Evolutionary conservation across 2,888 invertebrate species (phyloP).

Genomic region (Pristionchus exspectatus): DNA sequence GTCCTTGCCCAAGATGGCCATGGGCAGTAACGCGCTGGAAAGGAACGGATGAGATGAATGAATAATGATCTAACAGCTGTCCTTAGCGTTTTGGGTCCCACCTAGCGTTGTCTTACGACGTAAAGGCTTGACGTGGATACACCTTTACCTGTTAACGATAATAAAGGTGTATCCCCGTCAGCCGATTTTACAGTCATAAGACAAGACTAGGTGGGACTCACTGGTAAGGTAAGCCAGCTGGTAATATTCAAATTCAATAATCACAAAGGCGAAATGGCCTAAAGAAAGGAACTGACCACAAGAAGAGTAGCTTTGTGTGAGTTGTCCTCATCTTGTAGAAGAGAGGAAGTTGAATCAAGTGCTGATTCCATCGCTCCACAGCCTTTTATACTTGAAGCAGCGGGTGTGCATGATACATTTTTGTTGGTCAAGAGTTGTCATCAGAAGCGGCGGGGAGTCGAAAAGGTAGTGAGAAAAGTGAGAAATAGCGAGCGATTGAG

Average conservation of each 20-base stretch:
- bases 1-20: neutral
- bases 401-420: constrained; percentile 1
- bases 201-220: too few relatives aligned
- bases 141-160: too few relatives aligned
- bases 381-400: neutral
- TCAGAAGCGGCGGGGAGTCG: neutral
- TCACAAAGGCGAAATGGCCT: too few relatives aligned
- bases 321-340: neutral
- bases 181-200: too few relatives aligned
- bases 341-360: constrained; percentile 34
- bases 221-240: too few relatives aligned
- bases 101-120: too few relatives aligned
- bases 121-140: too few relatives aligned
- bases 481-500: neutral
- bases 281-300: neutral
- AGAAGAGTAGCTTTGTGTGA: neutral
- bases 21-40: constrained; percentile 1
- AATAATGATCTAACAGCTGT: too few relatives aligned
- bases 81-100: too few relatives aligned
- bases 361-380: neutral
- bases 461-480: neutral
- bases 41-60: neutral
- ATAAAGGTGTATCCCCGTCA: too few relatives aligned
- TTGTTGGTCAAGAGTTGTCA: neutral
- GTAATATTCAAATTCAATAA: too few relatives aligned